Evolutionary conservation across 2,888 invertebrate genomes (phyloP), one percentile per base, ranked within the genome.

Genomic region (Volucella zonaria): DNA sequence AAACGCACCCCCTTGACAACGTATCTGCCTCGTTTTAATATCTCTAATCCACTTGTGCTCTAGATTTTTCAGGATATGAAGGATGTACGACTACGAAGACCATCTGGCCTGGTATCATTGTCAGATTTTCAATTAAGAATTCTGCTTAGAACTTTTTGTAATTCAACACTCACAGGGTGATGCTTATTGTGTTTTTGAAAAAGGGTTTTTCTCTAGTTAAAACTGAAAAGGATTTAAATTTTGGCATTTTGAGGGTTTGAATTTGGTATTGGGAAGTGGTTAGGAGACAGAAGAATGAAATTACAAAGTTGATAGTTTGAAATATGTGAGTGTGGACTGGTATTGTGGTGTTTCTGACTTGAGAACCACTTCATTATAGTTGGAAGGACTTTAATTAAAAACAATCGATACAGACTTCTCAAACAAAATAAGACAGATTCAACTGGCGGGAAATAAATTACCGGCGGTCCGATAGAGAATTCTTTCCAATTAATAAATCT

Each of bases 21-120:
- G 49, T 51, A 61, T 56, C 38, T 45, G 82, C 11, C 47, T 82
- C 82, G 51, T 56, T 82, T 82, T 82, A 82, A 82, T 82, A 61
- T 62, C 61, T 51, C 73, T 73, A 77, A 82, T 82, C 82, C 56
- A 82, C 67, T 82, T 78, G 56, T 58, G 45, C 61, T 15, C 6
- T 8, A 51, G 8, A 11, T 18, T 42, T 14, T 23, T 47, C 58
- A 43, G 58, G 68, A 71, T 67, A 73, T 73, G 43, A 51, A 66
- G n/a, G 51, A 56, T 74, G 43, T 38, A 14, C 31, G 31, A 31
- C 31, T 31, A 31, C 6, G 31, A 31, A 4, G 31, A 31, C 45
- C 11, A 45, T 56, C 31, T 64, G 45, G 47, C 45, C 31, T 6
- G 18, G 66, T 31, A 40, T 12, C 15, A 18, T 40, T n/a, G 31